Evolutionary conservation across 1,140 invertebrate genomes (phyloP).

Genomic region (Potamilus streckersoni): DNA sequence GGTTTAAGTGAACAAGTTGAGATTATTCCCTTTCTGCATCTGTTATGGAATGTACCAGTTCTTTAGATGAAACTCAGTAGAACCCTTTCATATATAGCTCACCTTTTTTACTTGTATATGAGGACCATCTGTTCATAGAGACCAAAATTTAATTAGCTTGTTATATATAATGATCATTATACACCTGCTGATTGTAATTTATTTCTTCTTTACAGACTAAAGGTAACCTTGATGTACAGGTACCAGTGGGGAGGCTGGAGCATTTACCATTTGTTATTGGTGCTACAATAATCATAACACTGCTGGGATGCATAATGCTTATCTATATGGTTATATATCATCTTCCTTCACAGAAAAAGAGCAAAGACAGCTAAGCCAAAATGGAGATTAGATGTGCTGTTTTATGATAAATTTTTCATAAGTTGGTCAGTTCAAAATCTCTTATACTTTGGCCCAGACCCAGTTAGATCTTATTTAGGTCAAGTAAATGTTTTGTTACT

Average conservation of each 20-base stretch:
- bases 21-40: too few species aligned
- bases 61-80: background rate
- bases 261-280: conserved; percentile 8
- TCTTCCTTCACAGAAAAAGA: background rate
- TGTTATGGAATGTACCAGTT: background rate
- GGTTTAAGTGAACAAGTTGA: too few species aligned
- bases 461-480: too few species aligned
- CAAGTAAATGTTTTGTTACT: too few species aligned
- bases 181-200: background rate
- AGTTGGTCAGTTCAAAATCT: too few species aligned
- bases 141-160: background rate
- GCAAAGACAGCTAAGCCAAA: conserved; percentile 14
- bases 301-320: conserved; percentile 7
- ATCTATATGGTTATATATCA: background rate
- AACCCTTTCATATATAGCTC: background rate
- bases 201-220: conserved; percentile 8
- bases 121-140: background rate
- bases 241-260: conserved; percentile 17
- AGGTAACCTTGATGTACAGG: background rate
- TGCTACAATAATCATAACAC: conserved; percentile 11
- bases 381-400: too few species aligned
- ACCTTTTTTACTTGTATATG: background rate
- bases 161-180: background rate
- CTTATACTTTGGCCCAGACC: too few species aligned
- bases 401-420: too few species aligned